Evolutionary conservation across 2,888 invertebrate species (phyloP).

Genomic region (Myathropa florea): DNA sequence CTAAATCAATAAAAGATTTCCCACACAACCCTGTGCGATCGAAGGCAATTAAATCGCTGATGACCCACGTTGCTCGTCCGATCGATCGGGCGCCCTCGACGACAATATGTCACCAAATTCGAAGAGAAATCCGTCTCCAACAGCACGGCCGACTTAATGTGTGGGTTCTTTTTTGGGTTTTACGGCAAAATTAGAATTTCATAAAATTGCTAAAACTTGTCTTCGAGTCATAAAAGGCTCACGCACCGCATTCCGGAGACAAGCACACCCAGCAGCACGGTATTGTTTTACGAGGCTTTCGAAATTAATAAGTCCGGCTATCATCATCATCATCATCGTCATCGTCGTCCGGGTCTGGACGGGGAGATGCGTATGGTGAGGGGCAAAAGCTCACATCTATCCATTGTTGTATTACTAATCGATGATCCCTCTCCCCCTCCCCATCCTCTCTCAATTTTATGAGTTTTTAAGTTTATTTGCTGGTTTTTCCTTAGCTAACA

Average conservation of each 20-base stretch:
- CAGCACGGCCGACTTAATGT: not conserved
- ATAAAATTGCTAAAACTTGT: constrained; percentile 39
- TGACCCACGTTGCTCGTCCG: not conserved
- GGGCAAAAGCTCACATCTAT: not conserved
- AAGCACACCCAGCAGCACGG: not conserved
- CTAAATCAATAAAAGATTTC: not conserved
- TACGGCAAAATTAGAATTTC: constrained; percentile 33
- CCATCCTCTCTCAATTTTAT: constrained; percentile 18
- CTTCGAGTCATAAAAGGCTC: constrained; percentile 26
- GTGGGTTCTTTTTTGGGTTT: not conserved
- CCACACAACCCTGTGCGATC: not conserved
- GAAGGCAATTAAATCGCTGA: not conserved
- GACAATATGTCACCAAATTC: constrained; percentile 7
- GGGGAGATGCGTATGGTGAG: not conserved
- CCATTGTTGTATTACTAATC: constrained; percentile 37
- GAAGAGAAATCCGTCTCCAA: not conserved
- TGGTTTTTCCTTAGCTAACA: not conserved
- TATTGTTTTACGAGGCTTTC: constrained; percentile 34
- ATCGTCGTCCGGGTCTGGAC: not conserved
- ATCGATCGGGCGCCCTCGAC: constrained; percentile 1
- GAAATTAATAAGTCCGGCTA: constrained; percentile 20
- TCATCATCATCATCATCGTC: not conserved
- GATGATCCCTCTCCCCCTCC: constrained; percentile 19
- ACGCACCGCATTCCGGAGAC: constrained; percentile 29
- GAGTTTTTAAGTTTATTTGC: constrained; percentile 30